Conservation (phyloP, 2,888 invertebrate species). For the Deilephila elpenor region DNA sequence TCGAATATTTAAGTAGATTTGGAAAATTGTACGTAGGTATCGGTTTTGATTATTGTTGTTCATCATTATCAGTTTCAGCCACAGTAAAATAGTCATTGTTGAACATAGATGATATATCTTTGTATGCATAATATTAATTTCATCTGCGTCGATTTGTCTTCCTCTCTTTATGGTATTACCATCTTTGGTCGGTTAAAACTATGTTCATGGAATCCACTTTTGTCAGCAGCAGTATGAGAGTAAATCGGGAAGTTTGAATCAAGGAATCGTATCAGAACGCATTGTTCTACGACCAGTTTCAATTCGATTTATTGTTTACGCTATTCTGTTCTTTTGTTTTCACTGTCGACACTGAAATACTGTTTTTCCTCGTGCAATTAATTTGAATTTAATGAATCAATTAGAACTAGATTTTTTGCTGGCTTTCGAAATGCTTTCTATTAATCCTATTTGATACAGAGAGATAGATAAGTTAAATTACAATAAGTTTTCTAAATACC, state of each 20-base stretch:
- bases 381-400: slow-evolving; percentile 26
- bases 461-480: not conserved
- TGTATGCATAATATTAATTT: no score
- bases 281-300: slow-evolving; percentile 31
- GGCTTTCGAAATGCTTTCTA: not conserved
- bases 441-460: slow-evolving; percentile 4
- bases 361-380: slow-evolving; percentile 6
- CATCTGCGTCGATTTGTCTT: no score
- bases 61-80: no score
- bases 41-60: no score
- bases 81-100: no score
- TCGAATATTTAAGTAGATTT: no score
- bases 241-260: slow-evolving; percentile 47
- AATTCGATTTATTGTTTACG: slow-evolving; percentile 29
- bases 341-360: slow-evolving; percentile 1
- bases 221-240: slow-evolving; percentile 40
- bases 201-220: slow-evolving; percentile 35
- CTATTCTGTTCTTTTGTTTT: slow-evolving; percentile 16
- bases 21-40: no score
- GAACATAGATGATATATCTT: no score
- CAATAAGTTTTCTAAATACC: not conserved
- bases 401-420: slow-evolving; percentile 1
- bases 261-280: slow-evolving; percentile 40
- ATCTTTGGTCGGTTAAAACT: not conserved
- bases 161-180: not conserved